Base-by-base conservation (phyloP, 1,140 invertebrate species). In the Geopemphigus sp. region DNA sequence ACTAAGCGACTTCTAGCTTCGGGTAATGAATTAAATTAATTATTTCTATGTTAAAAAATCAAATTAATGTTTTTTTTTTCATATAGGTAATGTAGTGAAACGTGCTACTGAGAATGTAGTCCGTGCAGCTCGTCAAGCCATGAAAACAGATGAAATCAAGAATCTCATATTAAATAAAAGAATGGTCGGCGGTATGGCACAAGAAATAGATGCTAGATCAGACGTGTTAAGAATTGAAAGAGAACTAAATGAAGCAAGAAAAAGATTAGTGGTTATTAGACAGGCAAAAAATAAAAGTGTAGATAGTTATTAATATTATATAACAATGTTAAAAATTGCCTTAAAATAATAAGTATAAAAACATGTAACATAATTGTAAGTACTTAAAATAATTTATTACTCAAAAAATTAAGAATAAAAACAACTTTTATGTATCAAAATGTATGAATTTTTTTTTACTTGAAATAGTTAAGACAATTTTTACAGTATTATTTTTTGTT, bases 51-150 rank as follows among this genome's bases (percentile, higher is more conserved):
- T 14, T 50, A 12, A 50, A 47, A 66, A 5, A 47, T 11, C 19
- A 47, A 15, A 32, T 32, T 19, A 32, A 74, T 6, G 10, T 11
- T 14, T 82, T 61, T 81, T 76, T 87, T 53, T 84, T 97, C 86
- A 92, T 32, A 97, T 97, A 14, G 97, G 98, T n/a, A 98, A 98
- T 85, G 95, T 96, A 19, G 97, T 99, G 2, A 99, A 98, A 87
- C 89, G 94, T 82, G 98, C 98, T 5, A 99, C 98, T 0, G 97
- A 99, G 85, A 97, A 97, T 87, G 86, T 99, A 82, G 98, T 99
- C 19, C 88, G 91, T 32, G 95, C 97, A 1, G 97, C 97, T 0
- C 92, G 97, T 83, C 94, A 98, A 85, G 94, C 95, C 3, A 94
- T 98, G 74, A 93, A 94, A 70, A 90, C 92, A 45, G 95, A 97